Conservation (phyloP, 2,797 vertebrate species). For the Gadopsis marmoratus region DNA sequence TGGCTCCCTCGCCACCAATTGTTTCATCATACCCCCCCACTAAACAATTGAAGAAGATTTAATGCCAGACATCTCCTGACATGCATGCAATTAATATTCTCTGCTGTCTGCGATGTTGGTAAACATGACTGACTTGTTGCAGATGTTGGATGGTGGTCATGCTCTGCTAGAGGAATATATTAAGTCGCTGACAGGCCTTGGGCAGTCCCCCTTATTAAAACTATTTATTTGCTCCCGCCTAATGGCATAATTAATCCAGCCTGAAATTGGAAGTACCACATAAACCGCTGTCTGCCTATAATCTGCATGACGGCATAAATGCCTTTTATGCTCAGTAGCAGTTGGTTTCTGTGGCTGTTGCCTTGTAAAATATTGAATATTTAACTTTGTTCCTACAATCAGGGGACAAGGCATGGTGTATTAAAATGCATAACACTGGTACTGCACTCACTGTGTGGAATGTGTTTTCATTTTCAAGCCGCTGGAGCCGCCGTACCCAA, state of each 20-base stretch:
- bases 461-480: constrained; percentile 13
- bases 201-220: constrained; percentile 76
- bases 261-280: constrained; percentile 77
- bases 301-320: constrained; percentile 69
- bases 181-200: constrained; percentile 68
- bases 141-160: constrained; percentile 75
- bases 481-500: neutral
- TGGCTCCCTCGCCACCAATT: constrained; percentile 46
- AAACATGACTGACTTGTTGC: constrained; percentile 76
- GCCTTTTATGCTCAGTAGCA: constrained; percentile 50
- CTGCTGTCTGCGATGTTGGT: constrained; percentile 65
- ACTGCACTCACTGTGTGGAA: neutral
- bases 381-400: constrained; percentile 39
- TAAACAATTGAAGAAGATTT: constrained; percentile 73
- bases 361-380: constrained; percentile 49
- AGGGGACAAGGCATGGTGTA: constrained; percentile 3
- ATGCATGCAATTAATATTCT: constrained; percentile 73
- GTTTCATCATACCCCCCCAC: constrained; percentile 40
- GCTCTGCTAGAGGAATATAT: constrained; percentile 76
- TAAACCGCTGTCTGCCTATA: constrained; percentile 70
- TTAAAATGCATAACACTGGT: neutral
- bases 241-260: constrained; percentile 80
- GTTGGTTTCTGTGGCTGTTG: constrained; percentile 43
- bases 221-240: constrained; percentile 75
- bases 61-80: constrained; percentile 64